phyloP scores from a whole-genome alignment of 2,888 invertebrate genomes.

The Campoplex capitator region DNA sequence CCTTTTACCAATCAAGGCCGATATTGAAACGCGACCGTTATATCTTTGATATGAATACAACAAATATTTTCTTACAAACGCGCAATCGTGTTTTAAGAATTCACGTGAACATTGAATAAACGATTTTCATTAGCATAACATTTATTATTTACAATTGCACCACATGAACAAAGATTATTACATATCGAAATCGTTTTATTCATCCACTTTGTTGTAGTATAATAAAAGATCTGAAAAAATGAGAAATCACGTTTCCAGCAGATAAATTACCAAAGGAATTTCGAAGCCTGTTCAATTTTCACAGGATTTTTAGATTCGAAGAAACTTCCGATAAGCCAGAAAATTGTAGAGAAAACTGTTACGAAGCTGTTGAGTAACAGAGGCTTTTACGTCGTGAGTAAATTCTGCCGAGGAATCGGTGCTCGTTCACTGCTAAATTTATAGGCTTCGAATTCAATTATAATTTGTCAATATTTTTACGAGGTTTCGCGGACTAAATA shows the following conservation, averaged over 20 bases:
- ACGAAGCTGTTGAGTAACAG: not conserved
- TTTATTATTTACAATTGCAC: not conserved
- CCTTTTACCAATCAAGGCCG: conserved; percentile 40
- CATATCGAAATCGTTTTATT: not conserved
- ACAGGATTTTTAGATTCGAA: not conserved
- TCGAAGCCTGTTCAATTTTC: not conserved
- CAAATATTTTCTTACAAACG: not conserved
- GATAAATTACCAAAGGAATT: not conserved
- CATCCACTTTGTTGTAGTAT: not conserved
- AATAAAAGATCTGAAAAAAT: too few relatives aligned
- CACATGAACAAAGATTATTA: too few relatives aligned
- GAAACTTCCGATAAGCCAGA: not conserved
- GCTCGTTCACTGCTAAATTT: not conserved
- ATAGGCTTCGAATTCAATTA: not conserved
- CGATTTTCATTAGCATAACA: not conserved
- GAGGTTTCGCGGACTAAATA: not conserved
- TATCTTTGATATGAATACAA: not conserved
- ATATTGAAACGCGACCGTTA: conserved; percentile 13
- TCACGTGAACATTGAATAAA: not conserved
- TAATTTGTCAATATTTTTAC: not conserved
- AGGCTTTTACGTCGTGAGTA: not conserved
- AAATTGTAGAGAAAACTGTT: not conserved
- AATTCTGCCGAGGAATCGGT: not conserved
- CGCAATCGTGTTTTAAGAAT: not conserved
- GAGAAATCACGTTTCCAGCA: not conserved